phyloP scores from a whole-genome alignment of 2,888 invertebrate species.

The Thereva unica region DNA sequence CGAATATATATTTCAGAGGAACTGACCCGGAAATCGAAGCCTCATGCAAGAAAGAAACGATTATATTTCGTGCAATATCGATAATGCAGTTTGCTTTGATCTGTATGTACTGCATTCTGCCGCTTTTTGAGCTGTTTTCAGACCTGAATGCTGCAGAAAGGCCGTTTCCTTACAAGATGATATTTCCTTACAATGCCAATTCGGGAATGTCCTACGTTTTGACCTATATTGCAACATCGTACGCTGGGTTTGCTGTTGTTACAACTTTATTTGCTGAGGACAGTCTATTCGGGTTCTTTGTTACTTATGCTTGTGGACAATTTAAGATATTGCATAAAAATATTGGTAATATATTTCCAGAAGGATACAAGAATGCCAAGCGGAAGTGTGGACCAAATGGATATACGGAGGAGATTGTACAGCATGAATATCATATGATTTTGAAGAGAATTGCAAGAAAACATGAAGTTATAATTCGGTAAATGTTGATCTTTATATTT shows the following conservation, averaged over 20 bases:
- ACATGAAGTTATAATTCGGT: conserved; percentile 53
- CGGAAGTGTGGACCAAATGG: conserved; percentile 30
- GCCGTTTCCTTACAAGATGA: conserved; percentile 58
- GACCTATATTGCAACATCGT: conserved; percentile 54
- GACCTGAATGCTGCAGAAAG: conserved; percentile 44
- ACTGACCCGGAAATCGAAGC: conserved; percentile 46
- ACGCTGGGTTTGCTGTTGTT: conserved; percentile 55
- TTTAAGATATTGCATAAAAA: conserved; percentile 52
- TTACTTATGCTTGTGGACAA: conserved; percentile 55
- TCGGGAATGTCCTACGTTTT: conserved; percentile 49
- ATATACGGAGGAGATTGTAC: conserved; percentile 36
- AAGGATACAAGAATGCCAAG: conserved; percentile 41
- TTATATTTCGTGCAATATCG: conserved; percentile 52
- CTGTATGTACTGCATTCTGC: conserved; percentile 54
- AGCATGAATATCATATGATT: conserved; percentile 42
- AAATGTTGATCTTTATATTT: conserved; percentile 33
- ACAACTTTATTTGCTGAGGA: conserved; percentile 57
- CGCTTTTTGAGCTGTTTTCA: conserved; percentile 50
- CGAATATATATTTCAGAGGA: conserved; percentile 42
- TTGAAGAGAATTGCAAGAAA: conserved; percentile 48
- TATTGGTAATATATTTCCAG: conserved; percentile 47
- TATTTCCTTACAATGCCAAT: conserved; percentile 54
- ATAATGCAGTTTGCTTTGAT: conserved; percentile 51
- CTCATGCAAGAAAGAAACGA: conserved; percentile 50
- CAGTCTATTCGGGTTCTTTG: conserved; percentile 55